Conservation (phyloP, 35 echinoderm and acorn worm species). For the Lytechinus variegatus region DNA sequence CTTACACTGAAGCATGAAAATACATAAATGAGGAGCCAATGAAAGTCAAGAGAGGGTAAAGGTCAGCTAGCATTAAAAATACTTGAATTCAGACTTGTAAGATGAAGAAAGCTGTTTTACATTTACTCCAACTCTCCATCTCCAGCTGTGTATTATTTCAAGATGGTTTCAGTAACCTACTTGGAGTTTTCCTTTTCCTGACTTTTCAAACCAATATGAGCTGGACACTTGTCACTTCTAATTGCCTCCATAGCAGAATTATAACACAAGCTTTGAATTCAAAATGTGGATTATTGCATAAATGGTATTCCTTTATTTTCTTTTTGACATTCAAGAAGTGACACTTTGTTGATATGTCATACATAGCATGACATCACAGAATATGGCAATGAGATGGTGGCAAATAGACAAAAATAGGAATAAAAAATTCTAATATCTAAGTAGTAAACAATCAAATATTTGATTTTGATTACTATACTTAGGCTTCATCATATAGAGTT, state of each 20-base stretch:
- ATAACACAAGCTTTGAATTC: neutral
- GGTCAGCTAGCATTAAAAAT: neutral
- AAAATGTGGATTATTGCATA: neutral
- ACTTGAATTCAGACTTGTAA: neutral
- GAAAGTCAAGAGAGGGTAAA: neutral
- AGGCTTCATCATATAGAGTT: neutral
- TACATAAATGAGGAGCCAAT: neutral
- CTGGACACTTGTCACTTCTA: neutral
- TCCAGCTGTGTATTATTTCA: conserved; percentile 11
- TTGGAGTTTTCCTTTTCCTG: neutral
- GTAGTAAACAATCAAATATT: neutral
- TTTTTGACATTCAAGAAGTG: neutral
- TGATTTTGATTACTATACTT: neutral
- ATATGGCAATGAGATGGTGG: too few relatives aligned
- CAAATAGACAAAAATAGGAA: too few relatives aligned
- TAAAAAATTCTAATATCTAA: neutral
- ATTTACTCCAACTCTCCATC: neutral
- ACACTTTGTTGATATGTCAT: neutral
- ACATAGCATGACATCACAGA: neutral
- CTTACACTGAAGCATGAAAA: too few relatives aligned
- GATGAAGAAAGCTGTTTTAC: neutral
- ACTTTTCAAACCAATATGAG: neutral
- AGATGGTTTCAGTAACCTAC: neutral
- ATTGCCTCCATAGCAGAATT: neutral
- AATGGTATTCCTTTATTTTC: neutral